Percentiles rank a stretch among this genome's conserved stretches.
phyloP scores from a whole-genome alignment of 2,888 invertebrate species.

The Sceliomorpha sp. region DNA sequence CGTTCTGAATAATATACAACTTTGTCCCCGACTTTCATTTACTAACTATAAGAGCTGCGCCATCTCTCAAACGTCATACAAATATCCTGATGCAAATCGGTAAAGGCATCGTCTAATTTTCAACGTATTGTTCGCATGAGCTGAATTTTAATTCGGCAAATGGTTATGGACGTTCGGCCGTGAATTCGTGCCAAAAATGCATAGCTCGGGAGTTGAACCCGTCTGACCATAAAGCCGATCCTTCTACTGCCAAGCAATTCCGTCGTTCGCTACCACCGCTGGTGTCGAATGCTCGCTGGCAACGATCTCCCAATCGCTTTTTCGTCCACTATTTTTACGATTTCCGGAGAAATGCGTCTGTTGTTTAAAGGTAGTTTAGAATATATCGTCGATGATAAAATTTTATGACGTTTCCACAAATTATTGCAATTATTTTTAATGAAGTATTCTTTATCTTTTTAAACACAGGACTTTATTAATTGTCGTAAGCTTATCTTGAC shows the following conservation, averaged over 20 bases:
- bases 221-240: conserved; percentile 42
- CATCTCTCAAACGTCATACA: too few species aligned
- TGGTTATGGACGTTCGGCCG: conserved; percentile 39
- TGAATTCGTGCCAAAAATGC: conserved; percentile 37
- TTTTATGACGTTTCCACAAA: too few species aligned
- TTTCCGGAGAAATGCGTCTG: too few species aligned
- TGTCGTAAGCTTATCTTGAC: too few species aligned
- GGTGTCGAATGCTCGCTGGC: conserved; percentile 14
- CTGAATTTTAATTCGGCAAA: conserved; percentile 44
- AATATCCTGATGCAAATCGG: conserved; percentile 7
- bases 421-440: too few species aligned
- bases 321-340: conserved; percentile 9
- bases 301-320: conserved; percentile 33
- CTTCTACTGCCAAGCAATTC: conserved; percentile 44
- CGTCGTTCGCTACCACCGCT: conserved; percentile 14
- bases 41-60: too few species aligned
- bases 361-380: conserved; percentile 5
- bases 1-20: too few species aligned
- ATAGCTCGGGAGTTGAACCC: conserved; percentile 27
- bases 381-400: neutral
- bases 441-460: too few species aligned
- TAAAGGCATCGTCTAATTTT: conserved; percentile 36
- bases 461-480: too few species aligned
- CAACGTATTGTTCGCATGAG: conserved; percentile 22
- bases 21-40: too few species aligned